Conservation (phyloP, 2,888 invertebrate genomes). For the Agrypnus murinus region DNA sequence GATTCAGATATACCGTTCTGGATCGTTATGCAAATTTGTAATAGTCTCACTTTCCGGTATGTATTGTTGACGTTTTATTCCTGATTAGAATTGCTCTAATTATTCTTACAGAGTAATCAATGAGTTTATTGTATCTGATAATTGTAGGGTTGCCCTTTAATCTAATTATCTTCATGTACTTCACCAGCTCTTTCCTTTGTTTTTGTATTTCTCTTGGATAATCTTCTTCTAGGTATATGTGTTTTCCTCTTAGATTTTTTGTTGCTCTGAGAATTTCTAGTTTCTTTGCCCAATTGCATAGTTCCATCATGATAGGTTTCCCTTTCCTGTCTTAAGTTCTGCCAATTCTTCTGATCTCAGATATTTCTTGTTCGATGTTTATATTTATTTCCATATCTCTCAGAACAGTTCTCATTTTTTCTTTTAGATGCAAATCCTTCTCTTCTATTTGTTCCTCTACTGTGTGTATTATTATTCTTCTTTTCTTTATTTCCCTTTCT, state of each 20-base stretch:
- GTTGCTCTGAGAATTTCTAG: slow-evolving; percentile 10
- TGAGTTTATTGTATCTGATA: too few relatives aligned
- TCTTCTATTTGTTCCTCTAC: slow-evolving; percentile 7
- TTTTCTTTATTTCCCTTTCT: slow-evolving; percentile 24
- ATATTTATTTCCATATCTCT: slow-evolving; percentile 12
- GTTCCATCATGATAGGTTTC: slow-evolving; percentile 15
- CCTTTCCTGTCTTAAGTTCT: neutral
- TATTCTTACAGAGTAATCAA: too few relatives aligned
- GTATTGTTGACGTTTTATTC: too few relatives aligned
- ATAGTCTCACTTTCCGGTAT: too few relatives aligned
- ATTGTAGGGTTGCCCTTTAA: too few relatives aligned
- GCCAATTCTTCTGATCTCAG: slow-evolving; percentile 12
- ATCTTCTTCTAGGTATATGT: too few relatives aligned
- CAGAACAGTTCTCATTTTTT: slow-evolving; percentile 2
- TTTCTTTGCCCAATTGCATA: slow-evolving; percentile 9
- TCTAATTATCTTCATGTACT: too few relatives aligned
- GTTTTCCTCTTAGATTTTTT: neutral
- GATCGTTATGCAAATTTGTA: too few relatives aligned
- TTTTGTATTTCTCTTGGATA: too few relatives aligned
- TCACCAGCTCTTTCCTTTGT: too few relatives aligned
- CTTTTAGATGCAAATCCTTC: slow-evolving; percentile 16
- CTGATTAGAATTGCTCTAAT: too few relatives aligned
- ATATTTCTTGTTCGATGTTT: slow-evolving; percentile 6
- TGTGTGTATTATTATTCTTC: slow-evolving; percentile 23
- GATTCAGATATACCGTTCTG: too few relatives aligned